Conservation (phyloP, 2,113 vertebrate species). For the Oreochromis tanganicae region DNA sequence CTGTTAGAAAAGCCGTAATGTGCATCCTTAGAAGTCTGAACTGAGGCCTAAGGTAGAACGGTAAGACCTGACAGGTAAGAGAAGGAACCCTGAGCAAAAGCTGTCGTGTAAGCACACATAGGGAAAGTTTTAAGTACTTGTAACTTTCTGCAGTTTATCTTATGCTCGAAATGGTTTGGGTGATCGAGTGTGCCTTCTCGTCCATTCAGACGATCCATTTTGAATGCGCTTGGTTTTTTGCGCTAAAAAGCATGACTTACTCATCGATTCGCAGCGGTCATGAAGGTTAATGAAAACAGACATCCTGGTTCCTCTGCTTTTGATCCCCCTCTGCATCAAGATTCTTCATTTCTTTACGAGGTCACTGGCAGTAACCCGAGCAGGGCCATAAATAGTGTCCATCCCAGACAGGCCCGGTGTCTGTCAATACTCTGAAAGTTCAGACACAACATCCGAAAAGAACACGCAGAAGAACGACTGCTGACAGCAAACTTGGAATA, state of each 20-base stretch:
- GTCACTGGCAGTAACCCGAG: slow-evolving; percentile 64
- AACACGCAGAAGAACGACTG: neutral
- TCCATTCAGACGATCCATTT: neutral
- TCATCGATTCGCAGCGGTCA: slow-evolving; percentile 43
- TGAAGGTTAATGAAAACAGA: slow-evolving; percentile 57
- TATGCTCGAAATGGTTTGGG: neutral
- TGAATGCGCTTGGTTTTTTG: neutral
- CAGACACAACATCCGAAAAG: slow-evolving; percentile 58
- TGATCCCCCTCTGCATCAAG: slow-evolving; percentile 32
- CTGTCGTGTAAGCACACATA: neutral
- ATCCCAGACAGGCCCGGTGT: slow-evolving; percentile 53
- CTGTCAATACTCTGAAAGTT: slow-evolving; percentile 63
- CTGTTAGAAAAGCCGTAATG: neutral
- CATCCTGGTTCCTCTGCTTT: slow-evolving; percentile 52
- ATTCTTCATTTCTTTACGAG: slow-evolving; percentile 62
- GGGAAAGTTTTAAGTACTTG: neutral
- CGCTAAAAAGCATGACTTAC: neutral
- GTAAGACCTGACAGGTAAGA: neutral
- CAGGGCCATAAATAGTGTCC: slow-evolving; percentile 68
- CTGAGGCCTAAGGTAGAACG: slow-evolving; percentile 1
- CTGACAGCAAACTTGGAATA: slow-evolving; percentile 6
- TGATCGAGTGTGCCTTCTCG: neutral
- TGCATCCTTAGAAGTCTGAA: neutral
- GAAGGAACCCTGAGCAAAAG: neutral
- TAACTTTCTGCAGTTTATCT: neutral